Conservation (phyloP, 2,113 vertebrate species). For the Semnornis frantzii region DNA sequence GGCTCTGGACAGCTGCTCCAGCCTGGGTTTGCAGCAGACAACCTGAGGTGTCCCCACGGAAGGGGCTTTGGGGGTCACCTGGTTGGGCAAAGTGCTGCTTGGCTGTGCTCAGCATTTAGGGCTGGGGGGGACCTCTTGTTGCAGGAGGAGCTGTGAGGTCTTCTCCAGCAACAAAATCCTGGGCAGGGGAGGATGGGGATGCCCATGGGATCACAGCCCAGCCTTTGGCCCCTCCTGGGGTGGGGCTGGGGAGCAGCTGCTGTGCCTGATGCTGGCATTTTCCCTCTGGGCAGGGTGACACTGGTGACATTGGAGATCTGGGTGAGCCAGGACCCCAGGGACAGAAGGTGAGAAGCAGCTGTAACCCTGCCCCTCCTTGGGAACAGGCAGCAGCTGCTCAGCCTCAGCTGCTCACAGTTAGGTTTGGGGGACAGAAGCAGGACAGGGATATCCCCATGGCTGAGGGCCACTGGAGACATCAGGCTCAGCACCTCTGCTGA, state of each 20-base stretch:
- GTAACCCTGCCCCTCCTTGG: background rate
- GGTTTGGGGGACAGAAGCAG: fast-evolving
- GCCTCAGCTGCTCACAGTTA: background rate
- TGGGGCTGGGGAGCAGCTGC: background rate
- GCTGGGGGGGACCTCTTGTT: background rate
- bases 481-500: background rate
- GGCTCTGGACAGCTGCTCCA: background rate
- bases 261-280: background rate
- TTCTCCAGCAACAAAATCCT: background rate
- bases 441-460: background rate
- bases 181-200: background rate
- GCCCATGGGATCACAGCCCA: background rate
- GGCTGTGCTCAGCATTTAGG: background rate
- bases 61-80: background rate
- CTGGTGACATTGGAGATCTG: conserved; percentile 68
- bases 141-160: background rate
- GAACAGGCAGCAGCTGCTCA: background rate
- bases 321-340: conserved; percentile 79
- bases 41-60: background rate
- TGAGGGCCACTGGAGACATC: background rate
- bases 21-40: background rate
- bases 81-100: background rate
- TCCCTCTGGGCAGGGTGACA: conserved; percentile 43
- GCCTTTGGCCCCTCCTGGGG: background rate
- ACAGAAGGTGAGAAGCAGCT: conserved; percentile 73